Evolutionary conservation across 1,140 invertebrate genomes (phyloP), one percentile per base, ranked within the genome.

Genomic region (Dicyema japonicum): DNA sequence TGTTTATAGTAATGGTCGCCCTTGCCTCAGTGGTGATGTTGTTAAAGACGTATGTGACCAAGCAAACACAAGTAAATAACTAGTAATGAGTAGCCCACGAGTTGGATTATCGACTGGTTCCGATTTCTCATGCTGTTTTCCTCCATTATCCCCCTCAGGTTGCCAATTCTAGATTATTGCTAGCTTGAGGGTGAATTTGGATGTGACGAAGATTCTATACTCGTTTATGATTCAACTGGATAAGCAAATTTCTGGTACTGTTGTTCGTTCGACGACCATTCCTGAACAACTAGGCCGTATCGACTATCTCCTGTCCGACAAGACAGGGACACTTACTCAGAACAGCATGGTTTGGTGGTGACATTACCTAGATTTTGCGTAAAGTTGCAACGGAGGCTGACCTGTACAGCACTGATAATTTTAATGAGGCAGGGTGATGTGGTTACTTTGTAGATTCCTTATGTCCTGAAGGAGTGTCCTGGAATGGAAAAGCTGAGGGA

Each of bases 181-280:
- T n/a, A 85, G 78, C 59, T 62, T 94, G 37, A 56, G 85, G 33
- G 82, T 97, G 1, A 97, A 97, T 56, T 58, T 94, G 30, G 88
- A 97, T 41, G 80, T 94, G 70, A 80, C 78, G 1, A 94, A 94
- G 54, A 66, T 69, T 0, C 88, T 75, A 42, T 94, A 94, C 46
- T 74, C 82, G 0, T 92, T 72, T 67, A 67, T 71, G 37, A 92
- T 97, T 37, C 74, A 82, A 42, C 59, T 67, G 31, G 85, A 97
- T 51, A 65, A 70, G 31, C 63, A 71, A 36, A 85, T 94, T 34
- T 61, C 66, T 24, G 76, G 72, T 3, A 88, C 78, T 0, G 72
- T 88, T n/a, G 80, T 88, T 28, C 59, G 88, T n/a, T 82, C 72
- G 22, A 90, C 78, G 1, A 94, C 82, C 2, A 94, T 97, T 37